Evolutionary conservation across 23 tunicate species (phyloP).

Genomic region (Pegea sp.): DNA sequence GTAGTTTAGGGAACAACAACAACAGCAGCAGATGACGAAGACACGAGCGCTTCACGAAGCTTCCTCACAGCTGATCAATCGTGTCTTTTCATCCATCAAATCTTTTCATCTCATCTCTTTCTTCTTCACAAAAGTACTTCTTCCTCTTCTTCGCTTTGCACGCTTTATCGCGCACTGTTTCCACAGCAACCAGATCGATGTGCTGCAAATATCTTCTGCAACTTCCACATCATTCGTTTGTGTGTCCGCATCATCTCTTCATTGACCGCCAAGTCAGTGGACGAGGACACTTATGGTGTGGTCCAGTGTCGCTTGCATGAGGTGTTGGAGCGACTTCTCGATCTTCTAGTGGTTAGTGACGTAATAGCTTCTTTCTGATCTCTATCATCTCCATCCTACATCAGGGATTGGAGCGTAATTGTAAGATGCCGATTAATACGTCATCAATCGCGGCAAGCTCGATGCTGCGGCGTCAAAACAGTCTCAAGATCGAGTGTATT

Average conservation of each 20-base stretch:
- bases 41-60: no score
- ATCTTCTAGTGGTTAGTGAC: constrained; percentile 24
- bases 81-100: no score
- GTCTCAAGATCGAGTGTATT: constrained; percentile 16
- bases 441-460: constrained; percentile 4
- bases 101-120: no score
- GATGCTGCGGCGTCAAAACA: constrained; percentile 19
- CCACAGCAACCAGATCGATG: constrained; percentile 10
- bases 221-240: constrained; percentile 31
- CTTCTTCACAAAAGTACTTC: no score
- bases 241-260: constrained; percentile 35
- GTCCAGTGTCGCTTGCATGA: constrained; percentile 50
- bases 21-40: no score
- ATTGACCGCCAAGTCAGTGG: constrained; percentile 26
- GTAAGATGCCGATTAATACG: constrained; percentile 13
- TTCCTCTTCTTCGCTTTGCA: constrained; percentile 1
- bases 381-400: not conserved
- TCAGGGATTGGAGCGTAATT: constrained; percentile 20
- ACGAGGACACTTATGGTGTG: constrained; percentile 49
- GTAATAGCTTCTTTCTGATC: not conserved
- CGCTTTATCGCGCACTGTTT: no score
- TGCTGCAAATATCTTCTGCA: constrained; percentile 18
- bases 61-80: no score
- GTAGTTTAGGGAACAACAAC: no score
- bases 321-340: constrained; percentile 13